A percentile compares a stretch with the other conserved stretches of the same genome.
Conservation (phyloP, 2,888 invertebrate species). For the Microctonus aethiopoides region DNA sequence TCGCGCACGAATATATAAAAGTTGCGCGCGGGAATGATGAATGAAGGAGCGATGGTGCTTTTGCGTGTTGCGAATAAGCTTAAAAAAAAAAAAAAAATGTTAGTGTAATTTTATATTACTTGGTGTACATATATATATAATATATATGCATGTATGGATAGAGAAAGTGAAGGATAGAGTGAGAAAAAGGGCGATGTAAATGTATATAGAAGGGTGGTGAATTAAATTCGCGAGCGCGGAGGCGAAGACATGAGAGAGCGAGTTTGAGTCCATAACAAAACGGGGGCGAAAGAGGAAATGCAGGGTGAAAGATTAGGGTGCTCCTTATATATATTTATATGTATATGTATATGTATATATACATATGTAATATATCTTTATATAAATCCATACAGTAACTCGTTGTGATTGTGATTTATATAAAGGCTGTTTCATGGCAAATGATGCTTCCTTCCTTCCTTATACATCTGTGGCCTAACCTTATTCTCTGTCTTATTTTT, state of each 20-base stretch:
- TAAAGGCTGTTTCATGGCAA: conserved; percentile 55
- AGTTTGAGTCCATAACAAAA: neutral
- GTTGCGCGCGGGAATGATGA: conserved; percentile 61
- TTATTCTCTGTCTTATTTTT: conserved; percentile 23
- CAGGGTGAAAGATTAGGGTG: conserved; percentile 29
- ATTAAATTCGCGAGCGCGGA: neutral
- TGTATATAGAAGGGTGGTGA: neutral
- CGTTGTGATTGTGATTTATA: conserved; percentile 70
- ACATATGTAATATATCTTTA: neutral
- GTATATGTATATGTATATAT: neutral
- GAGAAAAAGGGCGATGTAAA: neutral
- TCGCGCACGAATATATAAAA: conserved; percentile 32
- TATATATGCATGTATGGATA: neutral
- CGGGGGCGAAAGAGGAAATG: neutral
- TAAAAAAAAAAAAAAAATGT: conserved; percentile 2
- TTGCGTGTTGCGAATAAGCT: conserved; percentile 55
- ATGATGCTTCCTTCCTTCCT: conserved; percentile 23
- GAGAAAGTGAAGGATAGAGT: neutral
- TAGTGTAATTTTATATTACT: neutral
- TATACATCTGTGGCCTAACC: neutral
- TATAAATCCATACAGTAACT: neutral
- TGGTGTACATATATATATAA: neutral
- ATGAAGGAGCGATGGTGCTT: conserved; percentile 64
- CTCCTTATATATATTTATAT: conserved; percentile 1
- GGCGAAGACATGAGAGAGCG: neutral